These are phyloP conservation scores for Oncorhynchus mykiss DNA, from an alignment of 2,113 vertebrate species.

Conservation along the genomic window DNA sequence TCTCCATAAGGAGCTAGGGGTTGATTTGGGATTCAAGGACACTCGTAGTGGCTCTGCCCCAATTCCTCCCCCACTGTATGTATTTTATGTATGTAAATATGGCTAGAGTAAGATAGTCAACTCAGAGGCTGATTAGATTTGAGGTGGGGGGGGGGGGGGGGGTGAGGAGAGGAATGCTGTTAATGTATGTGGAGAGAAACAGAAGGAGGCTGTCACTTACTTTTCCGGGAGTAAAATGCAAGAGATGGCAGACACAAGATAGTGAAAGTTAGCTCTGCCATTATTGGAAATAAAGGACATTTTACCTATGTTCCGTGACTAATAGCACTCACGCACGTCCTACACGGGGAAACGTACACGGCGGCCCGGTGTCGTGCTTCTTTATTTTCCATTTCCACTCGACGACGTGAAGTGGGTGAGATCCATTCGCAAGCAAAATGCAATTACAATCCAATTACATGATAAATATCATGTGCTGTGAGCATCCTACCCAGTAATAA, in stretches of 20 bases:
- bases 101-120: constrained; percentile 48
- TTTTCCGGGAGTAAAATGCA: neutral
- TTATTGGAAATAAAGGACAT: constrained; percentile 66
- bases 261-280: constrained; percentile 19
- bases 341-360: constrained; percentile 28
- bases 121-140: constrained; percentile 61
- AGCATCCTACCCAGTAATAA: constrained; percentile 65
- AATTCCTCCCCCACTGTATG: constrained; percentile 29
- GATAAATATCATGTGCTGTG: constrained; percentile 65
- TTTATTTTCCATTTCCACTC: constrained; percentile 47
- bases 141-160: constrained; percentile 16
- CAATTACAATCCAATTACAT: constrained; percentile 74
- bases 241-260: constrained; percentile 5
- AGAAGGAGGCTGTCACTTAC: neutral
- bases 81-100: constrained; percentile 35
- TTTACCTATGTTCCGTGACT: constrained; percentile 66
- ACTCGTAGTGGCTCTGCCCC: neutral
- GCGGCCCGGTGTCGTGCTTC: constrained; percentile 10
- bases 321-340: constrained; percentile 49
- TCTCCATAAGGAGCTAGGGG: neutral
- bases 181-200: neutral
- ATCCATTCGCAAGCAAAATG: constrained; percentile 55
- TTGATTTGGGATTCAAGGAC: constrained; percentile 36
- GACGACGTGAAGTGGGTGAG: constrained; percentile 52
- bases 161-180: neutral